Evolutionary conservation across 1,140 invertebrate genomes (phyloP).

Genomic region (Coptotermes formosanus): DNA sequence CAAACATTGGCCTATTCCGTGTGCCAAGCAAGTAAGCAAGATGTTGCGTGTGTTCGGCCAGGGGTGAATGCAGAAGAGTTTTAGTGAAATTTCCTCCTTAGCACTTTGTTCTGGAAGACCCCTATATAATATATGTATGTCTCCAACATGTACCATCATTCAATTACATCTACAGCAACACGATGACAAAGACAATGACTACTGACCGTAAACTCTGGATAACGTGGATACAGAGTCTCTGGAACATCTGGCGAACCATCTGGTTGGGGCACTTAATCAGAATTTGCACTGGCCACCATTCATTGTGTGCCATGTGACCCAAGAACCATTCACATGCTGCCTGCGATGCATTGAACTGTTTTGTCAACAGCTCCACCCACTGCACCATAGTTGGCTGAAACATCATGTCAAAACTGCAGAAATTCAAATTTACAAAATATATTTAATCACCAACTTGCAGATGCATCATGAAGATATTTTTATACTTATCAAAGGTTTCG

Average conservation of each 20-base stretch:
- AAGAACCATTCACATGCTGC: slow-evolving; percentile 91
- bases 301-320: slow-evolving; percentile 86
- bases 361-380: slow-evolving; percentile 92
- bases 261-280: slow-evolving; percentile 94
- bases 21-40: too few species aligned
- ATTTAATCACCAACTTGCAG: neutral
- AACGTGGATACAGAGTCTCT: slow-evolving; percentile 89
- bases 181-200: neutral
- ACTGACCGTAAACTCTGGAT: slow-evolving; percentile 78
- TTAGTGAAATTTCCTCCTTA: too few species aligned
- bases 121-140: too few species aligned
- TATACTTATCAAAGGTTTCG: neutral
- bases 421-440: neutral
- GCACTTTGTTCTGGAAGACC: too few species aligned
- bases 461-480: neutral
- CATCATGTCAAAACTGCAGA: neutral
- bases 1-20: too few species aligned
- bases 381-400: slow-evolving; percentile 88
- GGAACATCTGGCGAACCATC: slow-evolving; percentile 92
- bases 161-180: too few species aligned
- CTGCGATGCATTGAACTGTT: slow-evolving; percentile 89
- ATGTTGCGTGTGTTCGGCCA: too few species aligned
- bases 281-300: slow-evolving; percentile 94
- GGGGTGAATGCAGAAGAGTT: too few species aligned
- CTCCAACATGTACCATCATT: too few species aligned